Conservation (phyloP, 2,888 invertebrate genomes). For the Crocallis elinguaria region DNA sequence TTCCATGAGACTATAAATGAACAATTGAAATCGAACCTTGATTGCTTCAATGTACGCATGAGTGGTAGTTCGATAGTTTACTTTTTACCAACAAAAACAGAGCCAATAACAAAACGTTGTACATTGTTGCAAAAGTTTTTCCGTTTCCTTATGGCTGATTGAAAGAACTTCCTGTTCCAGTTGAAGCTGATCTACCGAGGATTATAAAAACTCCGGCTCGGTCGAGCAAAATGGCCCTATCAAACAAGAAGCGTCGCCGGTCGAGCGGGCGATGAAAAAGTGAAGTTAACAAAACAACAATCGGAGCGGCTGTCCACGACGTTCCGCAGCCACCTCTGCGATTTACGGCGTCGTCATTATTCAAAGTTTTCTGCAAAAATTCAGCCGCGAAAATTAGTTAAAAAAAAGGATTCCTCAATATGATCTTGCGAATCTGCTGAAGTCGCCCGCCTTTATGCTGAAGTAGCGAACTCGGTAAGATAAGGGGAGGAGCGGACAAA, state of each 20-base stretch:
- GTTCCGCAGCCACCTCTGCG: conserved; percentile 69
- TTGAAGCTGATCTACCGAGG: conserved; percentile 37
- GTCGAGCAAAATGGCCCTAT: conserved; percentile 58
- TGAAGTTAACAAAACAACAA: conserved; percentile 72
- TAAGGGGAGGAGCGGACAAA: conserved; percentile 84
- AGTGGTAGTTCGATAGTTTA: not conserved
- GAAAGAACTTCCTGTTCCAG: conserved; percentile 44
- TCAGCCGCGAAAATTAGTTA: conserved; percentile 65
- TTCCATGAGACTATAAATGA: not conserved
- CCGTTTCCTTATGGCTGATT: conserved; percentile 43
- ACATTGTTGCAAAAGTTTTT: conserved; percentile 35
- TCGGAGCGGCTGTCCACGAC: conserved; percentile 63
- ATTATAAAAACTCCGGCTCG: conserved; percentile 40
- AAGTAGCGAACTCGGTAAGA: conserved; percentile 79
- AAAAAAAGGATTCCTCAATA: conserved; percentile 69
- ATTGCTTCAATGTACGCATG: not conserved
- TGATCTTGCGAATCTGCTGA: conserved; percentile 81
- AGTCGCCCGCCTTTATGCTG: conserved; percentile 78
- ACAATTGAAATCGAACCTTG: not conserved
- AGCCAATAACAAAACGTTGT: conserved; percentile 31
- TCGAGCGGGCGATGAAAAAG: conserved; percentile 65
- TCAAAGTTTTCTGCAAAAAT: conserved; percentile 74
- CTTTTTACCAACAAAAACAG: conserved; percentile 25
- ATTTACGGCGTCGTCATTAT: conserved; percentile 75
- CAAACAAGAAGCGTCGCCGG: conserved; percentile 62